phyloP scores from a whole-genome alignment of 2,888 invertebrate species.

The Drosophila stalkeri region DNA sequence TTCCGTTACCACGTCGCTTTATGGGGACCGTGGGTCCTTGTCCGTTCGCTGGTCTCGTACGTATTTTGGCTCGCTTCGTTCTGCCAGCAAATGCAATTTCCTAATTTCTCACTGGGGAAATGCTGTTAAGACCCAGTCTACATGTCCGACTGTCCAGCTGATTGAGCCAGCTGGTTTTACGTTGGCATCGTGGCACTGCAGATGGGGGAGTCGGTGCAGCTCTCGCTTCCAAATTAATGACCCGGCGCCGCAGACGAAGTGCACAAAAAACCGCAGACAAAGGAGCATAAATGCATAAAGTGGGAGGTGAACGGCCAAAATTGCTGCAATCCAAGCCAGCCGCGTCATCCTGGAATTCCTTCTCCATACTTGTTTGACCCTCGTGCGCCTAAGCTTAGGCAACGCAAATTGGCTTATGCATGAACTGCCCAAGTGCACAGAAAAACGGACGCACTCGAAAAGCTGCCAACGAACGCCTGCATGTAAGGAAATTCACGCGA shows the following conservation, averaged over 20 bases:
- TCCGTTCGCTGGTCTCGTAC: slow-evolving; percentile 7
- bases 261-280: slow-evolving; percentile 71
- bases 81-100: slow-evolving; percentile 80
- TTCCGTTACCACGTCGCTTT: slow-evolving; percentile 59
- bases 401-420: slow-evolving; percentile 78
- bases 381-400: slow-evolving; percentile 59
- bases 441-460: slow-evolving; percentile 27
- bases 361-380: slow-evolving; percentile 14
- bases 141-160: slow-evolving; percentile 46
- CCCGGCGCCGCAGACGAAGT: slow-evolving; percentile 70
- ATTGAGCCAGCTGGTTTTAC: slow-evolving; percentile 48
- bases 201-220: slow-evolving; percentile 28
- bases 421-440: slow-evolving; percentile 57
- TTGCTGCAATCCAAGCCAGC: slow-evolving; percentile 63
- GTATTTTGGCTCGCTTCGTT: slow-evolving; percentile 30
- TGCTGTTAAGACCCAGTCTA: slow-evolving; percentile 69
- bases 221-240: slow-evolving; percentile 72
- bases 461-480: slow-evolving; percentile 26
- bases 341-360: slow-evolving; percentile 25
- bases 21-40: slow-evolving; percentile 19
- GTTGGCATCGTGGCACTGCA: neutral
- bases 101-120: slow-evolving; percentile 83
- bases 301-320: slow-evolving; percentile 54
- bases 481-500: slow-evolving; percentile 61
- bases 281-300: slow-evolving; percentile 78